Conservation (phyloP, 1,140 invertebrate genomes). For the Pseudomyrmex flavicornis region DNA sequence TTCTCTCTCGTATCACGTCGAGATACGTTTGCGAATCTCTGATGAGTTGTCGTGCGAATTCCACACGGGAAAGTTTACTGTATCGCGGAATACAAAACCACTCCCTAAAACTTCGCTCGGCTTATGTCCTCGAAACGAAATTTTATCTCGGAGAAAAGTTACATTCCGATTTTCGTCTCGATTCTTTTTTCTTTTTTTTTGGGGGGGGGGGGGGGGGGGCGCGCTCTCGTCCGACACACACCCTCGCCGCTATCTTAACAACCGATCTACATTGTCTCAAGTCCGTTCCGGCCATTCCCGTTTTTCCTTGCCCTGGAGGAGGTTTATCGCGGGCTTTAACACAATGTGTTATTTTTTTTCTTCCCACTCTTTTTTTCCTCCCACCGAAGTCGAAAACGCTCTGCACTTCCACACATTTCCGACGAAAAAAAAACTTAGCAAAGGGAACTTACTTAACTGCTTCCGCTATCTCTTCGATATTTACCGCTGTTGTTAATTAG, state of each 20-base stretch:
- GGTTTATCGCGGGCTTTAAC: slow-evolving; percentile 70
- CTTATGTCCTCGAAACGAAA: slow-evolving; percentile 72
- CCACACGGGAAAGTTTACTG: slow-evolving; percentile 40
- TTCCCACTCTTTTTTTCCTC: slow-evolving; percentile 21
- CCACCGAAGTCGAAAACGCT: slow-evolving; percentile 41
- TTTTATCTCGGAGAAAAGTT: slow-evolving; percentile 69
- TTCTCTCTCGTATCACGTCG: slow-evolving; percentile 16
- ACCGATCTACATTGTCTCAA: slow-evolving; percentile 83
- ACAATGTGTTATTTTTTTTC: slow-evolving; percentile 63
- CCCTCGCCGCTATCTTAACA: slow-evolving; percentile 80
- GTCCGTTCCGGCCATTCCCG: slow-evolving; percentile 70
- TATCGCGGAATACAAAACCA: slow-evolving; percentile 54
- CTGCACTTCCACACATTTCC: slow-evolving; percentile 55
- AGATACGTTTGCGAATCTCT: slow-evolving; percentile 20
- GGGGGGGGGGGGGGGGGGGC: slow-evolving; percentile 71
- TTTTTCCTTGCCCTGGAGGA: slow-evolving; percentile 23
- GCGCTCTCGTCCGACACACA: slow-evolving; percentile 22
- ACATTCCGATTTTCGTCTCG: slow-evolving; percentile 61
- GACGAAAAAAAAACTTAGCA: slow-evolving; percentile 63
- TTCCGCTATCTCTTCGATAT: slow-evolving; percentile 63
- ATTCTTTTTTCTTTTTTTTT: slow-evolving; percentile 48
- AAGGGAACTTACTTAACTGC: slow-evolving; percentile 8
- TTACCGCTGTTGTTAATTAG: slow-evolving; percentile 65
- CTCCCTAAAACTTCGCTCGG: slow-evolving; percentile 63
- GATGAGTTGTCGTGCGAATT: neutral